Evolutionary conservation across 2,113 vertebrate genomes (phyloP).

Genomic region (Stegostoma tigrinum): DNA sequence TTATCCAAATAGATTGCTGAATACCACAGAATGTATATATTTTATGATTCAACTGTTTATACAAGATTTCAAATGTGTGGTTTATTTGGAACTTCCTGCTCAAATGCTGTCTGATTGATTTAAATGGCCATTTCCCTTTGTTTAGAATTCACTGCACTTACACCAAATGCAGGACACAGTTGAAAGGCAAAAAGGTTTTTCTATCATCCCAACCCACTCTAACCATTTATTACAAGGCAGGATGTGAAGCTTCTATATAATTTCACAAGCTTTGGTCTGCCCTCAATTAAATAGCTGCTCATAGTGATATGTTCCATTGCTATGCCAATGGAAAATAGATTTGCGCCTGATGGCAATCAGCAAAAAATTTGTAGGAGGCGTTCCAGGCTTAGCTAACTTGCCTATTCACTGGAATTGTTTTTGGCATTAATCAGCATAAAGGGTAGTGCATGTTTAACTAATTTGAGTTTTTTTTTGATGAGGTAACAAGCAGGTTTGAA

Average conservation of each 20-base stretch:
- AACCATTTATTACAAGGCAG: neutral
- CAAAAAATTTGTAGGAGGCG: neutral
- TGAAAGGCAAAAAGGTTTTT: neutral
- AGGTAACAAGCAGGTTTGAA: neutral
- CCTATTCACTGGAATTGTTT: neutral
- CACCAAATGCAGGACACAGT: neutral
- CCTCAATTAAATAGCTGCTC: neutral
- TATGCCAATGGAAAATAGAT: neutral
- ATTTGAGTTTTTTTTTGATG: neutral
- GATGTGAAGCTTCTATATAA: neutral
- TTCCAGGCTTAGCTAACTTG: neutral
- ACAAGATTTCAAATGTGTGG: constrained; percentile 19
- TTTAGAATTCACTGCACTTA: constrained; percentile 20
- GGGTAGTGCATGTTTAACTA: neutral
- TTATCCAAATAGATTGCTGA: constrained; percentile 22
- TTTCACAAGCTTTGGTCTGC: neutral
- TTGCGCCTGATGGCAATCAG: neutral
- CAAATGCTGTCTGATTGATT: constrained; percentile 32
- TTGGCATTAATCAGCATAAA: neutral
- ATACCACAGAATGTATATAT: neutral
- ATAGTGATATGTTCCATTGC: neutral
- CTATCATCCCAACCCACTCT: neutral
- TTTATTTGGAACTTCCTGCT: constrained; percentile 34
- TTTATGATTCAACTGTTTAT: constrained; percentile 36
- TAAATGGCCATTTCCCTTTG: constrained; percentile 13